Conservation (phyloP, 2,888 invertebrate genomes). For the Odontomyia ornata region DNA sequence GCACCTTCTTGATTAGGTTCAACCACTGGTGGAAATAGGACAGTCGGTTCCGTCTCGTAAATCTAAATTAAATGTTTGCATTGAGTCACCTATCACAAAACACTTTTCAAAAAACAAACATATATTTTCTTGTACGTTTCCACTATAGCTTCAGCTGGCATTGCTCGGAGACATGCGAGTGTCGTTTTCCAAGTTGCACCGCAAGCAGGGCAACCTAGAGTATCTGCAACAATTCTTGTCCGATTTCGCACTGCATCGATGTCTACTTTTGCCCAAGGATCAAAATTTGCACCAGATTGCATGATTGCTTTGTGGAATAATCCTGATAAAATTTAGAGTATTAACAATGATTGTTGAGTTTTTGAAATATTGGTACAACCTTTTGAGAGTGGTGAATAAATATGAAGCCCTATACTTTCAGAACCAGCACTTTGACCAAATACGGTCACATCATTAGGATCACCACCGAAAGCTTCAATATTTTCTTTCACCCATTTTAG, state of each 20-base stretch:
- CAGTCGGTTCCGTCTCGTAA: conserved; percentile 16
- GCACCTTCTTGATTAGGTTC: neutral
- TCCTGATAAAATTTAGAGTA: conserved; percentile 63
- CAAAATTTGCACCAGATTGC: conserved; percentile 73
- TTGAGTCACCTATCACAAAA: too few species aligned
- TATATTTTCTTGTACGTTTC: conserved; percentile 52
- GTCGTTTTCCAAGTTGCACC: conserved; percentile 62
- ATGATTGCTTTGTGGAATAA: conserved; percentile 75
- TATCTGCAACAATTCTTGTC: conserved; percentile 69
- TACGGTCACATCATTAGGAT: conserved; percentile 68
- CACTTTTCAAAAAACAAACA: too few species aligned
- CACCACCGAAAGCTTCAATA: conserved; percentile 68
- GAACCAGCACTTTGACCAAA: conserved; percentile 73
- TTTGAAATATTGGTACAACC: neutral
- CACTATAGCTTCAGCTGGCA: conserved; percentile 69
- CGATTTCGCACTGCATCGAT: conserved; percentile 67
- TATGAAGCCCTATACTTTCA: conserved; percentile 69
- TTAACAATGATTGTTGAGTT: too few species aligned
- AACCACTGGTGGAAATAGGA: neutral
- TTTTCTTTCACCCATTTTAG: conserved; percentile 69
- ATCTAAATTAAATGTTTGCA: neutral
- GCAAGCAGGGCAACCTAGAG: too few species aligned
- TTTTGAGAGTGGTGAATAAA: conserved; percentile 65
- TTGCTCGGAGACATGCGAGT: conserved; percentile 69
- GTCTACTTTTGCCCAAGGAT: conserved; percentile 67